Evolutionary conservation across 2,113 vertebrate genomes (phyloP).

Genomic region (Globicephala melas): DNA sequence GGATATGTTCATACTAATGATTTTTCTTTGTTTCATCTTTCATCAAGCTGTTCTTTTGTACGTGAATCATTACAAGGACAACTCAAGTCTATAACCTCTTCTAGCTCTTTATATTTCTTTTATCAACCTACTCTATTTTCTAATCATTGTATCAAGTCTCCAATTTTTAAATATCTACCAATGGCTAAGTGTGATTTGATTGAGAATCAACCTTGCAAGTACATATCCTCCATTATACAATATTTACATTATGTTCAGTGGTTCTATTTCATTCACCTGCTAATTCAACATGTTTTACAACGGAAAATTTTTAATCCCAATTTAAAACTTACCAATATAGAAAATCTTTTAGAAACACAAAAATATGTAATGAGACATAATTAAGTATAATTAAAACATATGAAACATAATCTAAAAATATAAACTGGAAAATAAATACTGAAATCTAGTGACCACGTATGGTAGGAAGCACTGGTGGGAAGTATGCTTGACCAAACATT

Average conservation of each 20-base stretch:
- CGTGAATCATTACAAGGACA: constrained; percentile 48
- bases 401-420: constrained; percentile 5
- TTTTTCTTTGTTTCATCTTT: constrained; percentile 50
- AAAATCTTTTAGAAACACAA: constrained; percentile 23
- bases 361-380: background rate
- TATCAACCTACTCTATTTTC: background rate
- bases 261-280: constrained; percentile 9
- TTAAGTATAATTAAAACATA: background rate
- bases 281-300: background rate
- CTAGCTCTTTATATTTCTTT: background rate
- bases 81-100: background rate
- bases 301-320: background rate
- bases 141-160: background rate
- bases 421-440: background rate
- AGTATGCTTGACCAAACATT: background rate
- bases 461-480: background rate
- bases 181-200: background rate
- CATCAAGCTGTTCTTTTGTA: constrained; percentile 26
- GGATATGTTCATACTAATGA: constrained; percentile 48
- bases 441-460: background rate
- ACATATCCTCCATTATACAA: background rate
- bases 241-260: background rate
- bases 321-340: background rate
- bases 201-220: background rate
- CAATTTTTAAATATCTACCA: constrained; percentile 16